Evolutionary conservation across 1,140 invertebrate genomes (phyloP).

Genomic region (Drosophila subobscura): DNA sequence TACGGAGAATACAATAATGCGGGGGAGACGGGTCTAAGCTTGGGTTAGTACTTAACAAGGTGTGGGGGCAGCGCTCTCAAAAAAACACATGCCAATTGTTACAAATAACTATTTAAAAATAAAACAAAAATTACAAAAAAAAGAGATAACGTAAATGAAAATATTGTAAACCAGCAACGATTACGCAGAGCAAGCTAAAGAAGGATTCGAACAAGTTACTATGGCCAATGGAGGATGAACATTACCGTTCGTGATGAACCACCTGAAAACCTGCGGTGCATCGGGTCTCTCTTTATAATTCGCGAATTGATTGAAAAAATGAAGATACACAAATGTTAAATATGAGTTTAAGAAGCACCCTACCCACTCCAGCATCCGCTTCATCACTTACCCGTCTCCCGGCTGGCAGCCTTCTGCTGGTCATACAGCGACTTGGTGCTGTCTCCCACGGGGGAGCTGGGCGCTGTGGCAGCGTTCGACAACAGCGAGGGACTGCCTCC

Average conservation of each 20-base stretch:
- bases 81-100: slow-evolving; percentile 44
- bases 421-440: slow-evolving; percentile 78
- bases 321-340: slow-evolving; percentile 72
- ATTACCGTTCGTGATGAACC: slow-evolving; percentile 81
- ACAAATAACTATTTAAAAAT: slow-evolving; percentile 2
- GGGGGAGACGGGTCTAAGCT: slow-evolving; percentile 26
- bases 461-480: slow-evolving; percentile 58
- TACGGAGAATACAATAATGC: slow-evolving; percentile 6
- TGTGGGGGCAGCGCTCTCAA: slow-evolving; percentile 24
- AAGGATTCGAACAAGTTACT: slow-evolving; percentile 45
- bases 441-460: slow-evolving; percentile 67
- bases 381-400: slow-evolving; percentile 72
- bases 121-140: not conserved
- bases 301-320: slow-evolving; percentile 53
- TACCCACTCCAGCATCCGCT: slow-evolving; percentile 10
- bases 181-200: slow-evolving; percentile 62
- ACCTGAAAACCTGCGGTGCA: slow-evolving; percentile 77
- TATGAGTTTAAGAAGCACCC: slow-evolving; percentile 45
- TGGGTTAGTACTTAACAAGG: slow-evolving; percentile 49
- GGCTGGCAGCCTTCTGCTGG: slow-evolving; percentile 55
- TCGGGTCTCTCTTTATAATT: slow-evolving; percentile 67
- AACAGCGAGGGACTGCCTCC: slow-evolving; percentile 46
- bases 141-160: slow-evolving; percentile 6
- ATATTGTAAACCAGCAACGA: slow-evolving; percentile 34
- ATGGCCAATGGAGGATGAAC: slow-evolving; percentile 63